Evolutionary conservation across 2,888 invertebrate genomes (phyloP).

Genomic region (Drosophila pegasa): DNA sequence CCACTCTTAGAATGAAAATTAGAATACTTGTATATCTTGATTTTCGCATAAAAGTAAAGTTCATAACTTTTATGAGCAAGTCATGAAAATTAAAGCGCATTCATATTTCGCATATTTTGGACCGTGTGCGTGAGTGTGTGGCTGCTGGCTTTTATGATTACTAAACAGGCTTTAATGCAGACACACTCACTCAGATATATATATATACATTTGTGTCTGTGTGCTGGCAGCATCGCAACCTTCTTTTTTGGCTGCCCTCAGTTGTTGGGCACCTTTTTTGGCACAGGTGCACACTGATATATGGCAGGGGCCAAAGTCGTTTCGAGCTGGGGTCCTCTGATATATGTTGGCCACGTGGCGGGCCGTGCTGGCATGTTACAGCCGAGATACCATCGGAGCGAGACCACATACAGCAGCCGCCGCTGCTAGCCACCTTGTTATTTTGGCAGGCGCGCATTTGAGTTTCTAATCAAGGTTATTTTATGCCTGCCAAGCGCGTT

Average conservation of each 20-base stretch:
- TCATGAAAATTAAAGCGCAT: slow-evolving; percentile 26
- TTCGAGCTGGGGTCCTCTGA: slow-evolving; percentile 68
- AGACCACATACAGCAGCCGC: slow-evolving; percentile 1
- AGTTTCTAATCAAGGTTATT: slow-evolving; percentile 79
- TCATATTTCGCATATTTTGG: background rate
- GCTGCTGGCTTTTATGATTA: slow-evolving; percentile 50
- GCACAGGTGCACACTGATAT: slow-evolving; percentile 74
- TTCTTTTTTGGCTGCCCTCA: slow-evolving; percentile 7
- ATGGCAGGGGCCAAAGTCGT: slow-evolving; percentile 70
- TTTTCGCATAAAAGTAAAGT: background rate
- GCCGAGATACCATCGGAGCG: slow-evolving; percentile 21
- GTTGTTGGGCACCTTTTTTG: slow-evolving; percentile 36
- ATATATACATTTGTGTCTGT: slow-evolving; percentile 3
- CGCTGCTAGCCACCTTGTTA: slow-evolving; percentile 18
- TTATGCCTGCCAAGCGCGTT: slow-evolving; percentile 70
- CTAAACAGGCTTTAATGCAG: slow-evolving; percentile 53
- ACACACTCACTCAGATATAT: slow-evolving; percentile 12
- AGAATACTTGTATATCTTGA: slow-evolving; percentile 4
- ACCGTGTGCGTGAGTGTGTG: slow-evolving; percentile 21
- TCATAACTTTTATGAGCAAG: slow-evolving; percentile 7
- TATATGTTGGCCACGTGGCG: slow-evolving; percentile 72
- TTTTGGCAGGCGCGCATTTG: slow-evolving; percentile 66
- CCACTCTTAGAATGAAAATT: background rate
- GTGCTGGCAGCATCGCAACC: slow-evolving; percentile 29
- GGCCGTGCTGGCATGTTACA: slow-evolving; percentile 35